These are phyloP conservation scores for Mamestra brassicae DNA, from an alignment of 2,888 invertebrate genomes.

Conservation along the genomic window DNA sequence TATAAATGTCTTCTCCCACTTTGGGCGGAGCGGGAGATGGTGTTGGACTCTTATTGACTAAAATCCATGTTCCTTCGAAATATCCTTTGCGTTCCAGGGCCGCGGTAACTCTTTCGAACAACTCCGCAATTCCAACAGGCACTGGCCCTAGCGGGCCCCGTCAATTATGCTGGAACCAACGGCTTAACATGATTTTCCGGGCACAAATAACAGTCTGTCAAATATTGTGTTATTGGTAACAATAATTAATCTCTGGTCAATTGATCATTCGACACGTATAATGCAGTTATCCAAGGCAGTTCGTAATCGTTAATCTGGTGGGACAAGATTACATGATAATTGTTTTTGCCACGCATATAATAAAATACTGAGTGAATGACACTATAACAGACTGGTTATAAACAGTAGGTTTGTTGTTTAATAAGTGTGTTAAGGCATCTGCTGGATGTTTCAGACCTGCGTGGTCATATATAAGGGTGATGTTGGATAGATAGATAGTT, in stretches of 20 bases:
- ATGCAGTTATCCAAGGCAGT: slow-evolving; percentile 19
- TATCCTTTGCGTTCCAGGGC: too few relatives aligned
- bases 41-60: too few relatives aligned
- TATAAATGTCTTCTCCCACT: too few relatives aligned
- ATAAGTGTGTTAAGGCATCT: neutral
- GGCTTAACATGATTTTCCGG: neutral
- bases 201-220: neutral
- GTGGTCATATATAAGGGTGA: too few relatives aligned
- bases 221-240: neutral
- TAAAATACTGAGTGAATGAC: neutral
- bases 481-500: too few relatives aligned
- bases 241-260: neutral
- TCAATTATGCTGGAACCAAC: too few relatives aligned
- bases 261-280: slow-evolving; percentile 11
- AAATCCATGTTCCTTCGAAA: too few relatives aligned
- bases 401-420: neutral
- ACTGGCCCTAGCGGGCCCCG: too few relatives aligned
- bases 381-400: neutral
- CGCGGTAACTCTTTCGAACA: too few relatives aligned
- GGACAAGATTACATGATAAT: slow-evolving; percentile 43
- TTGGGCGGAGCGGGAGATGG: too few relatives aligned
- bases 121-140: neutral
- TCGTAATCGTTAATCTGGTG: slow-evolving; percentile 17
- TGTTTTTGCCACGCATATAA: slow-evolving; percentile 18
- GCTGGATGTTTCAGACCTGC: too few relatives aligned